These are phyloP conservation scores for Nasonia giraulti DNA, from an alignment of 1,140 invertebrate species.

Conservation along the genomic window DNA sequence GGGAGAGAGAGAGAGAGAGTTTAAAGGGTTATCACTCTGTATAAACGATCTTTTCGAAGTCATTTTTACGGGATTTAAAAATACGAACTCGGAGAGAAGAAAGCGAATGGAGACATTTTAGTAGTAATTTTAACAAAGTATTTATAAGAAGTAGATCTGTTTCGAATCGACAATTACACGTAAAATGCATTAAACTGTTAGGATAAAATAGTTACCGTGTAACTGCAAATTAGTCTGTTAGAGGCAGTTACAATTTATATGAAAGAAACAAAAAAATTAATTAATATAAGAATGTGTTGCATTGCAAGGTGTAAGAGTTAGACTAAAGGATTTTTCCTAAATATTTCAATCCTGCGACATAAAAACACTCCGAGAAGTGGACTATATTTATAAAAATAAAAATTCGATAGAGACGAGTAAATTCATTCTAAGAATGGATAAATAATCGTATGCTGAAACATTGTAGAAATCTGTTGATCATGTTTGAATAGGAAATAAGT, in stretches of 20 bases:
- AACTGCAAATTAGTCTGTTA: slow-evolving; percentile 62
- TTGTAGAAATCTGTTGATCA: slow-evolving; percentile 43
- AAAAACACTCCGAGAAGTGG: slow-evolving; percentile 14
- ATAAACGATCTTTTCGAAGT: slow-evolving; percentile 41
- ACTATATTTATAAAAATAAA: slow-evolving; percentile 49
- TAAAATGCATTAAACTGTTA: slow-evolving; percentile 50
- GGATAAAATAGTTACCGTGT: slow-evolving; percentile 59
- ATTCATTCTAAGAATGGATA: slow-evolving; percentile 50
- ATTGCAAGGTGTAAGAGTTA: slow-evolving; percentile 31
- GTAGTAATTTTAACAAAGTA: slow-evolving; percentile 46
- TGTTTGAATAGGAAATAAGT: slow-evolving; percentile 42
- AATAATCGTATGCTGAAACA: slow-evolving; percentile 38
- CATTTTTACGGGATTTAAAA: slow-evolving; percentile 28
- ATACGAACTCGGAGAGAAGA: slow-evolving; percentile 11
- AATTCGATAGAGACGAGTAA: slow-evolving; percentile 33
- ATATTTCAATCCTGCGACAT: slow-evolving; percentile 38
- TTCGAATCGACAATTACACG: slow-evolving; percentile 49
- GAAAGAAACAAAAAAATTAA: slow-evolving; percentile 48
- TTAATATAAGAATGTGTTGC: slow-evolving; percentile 39
- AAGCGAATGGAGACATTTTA: slow-evolving; percentile 24
- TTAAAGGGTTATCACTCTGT: slow-evolving; percentile 31
- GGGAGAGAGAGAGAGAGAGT: background rate
- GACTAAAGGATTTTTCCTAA: slow-evolving; percentile 35
- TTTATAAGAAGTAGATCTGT: slow-evolving; percentile 48
- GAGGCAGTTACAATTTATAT: slow-evolving; percentile 58